phyloP scores from a whole-genome alignment of 1,140 invertebrate genomes.

The Bombyx mori region DNA sequence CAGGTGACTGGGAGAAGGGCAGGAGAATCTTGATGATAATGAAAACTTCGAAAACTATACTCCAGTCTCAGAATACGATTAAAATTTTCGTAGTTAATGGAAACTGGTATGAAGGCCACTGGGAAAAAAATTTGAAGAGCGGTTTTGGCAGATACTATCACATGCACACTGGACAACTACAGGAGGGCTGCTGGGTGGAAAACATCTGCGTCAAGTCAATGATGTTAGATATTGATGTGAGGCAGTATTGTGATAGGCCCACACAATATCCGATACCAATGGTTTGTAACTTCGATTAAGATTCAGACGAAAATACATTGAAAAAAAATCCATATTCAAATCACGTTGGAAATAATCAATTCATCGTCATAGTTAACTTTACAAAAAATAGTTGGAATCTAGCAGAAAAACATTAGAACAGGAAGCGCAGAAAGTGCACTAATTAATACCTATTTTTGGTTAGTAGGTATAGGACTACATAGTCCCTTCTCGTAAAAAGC shows the following conservation, averaged over 20 bases:
- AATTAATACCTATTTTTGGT: too few species aligned
- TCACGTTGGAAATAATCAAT: too few species aligned
- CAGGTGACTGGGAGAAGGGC: too few species aligned
- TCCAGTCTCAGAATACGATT: background rate
- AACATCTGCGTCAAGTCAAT: conserved; percentile 67
- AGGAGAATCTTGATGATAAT: too few species aligned
- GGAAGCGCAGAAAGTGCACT: too few species aligned
- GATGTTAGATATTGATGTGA: conserved; percentile 70
- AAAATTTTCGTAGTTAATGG: conserved; percentile 61
- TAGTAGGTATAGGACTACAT: too few species aligned
- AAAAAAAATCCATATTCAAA: too few species aligned
- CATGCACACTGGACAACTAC: conserved; percentile 73
- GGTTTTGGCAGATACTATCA: conserved; percentile 75
- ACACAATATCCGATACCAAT: conserved; percentile 71
- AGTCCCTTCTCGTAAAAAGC: too few species aligned
- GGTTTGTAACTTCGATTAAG: conserved; percentile 27
- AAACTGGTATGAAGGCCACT: conserved; percentile 76
- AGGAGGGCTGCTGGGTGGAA: conserved; percentile 72
- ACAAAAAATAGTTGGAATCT: too few species aligned
- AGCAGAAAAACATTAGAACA: too few species aligned
- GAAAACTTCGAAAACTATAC: background rate
- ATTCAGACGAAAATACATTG: too few species aligned
- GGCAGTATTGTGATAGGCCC: conserved; percentile 68
- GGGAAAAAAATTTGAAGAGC: conserved; percentile 69
- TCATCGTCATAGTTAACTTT: too few species aligned